phyloP scores from a whole-genome alignment of 2,888 invertebrate genomes.

The Seira sanloemensis region DNA sequence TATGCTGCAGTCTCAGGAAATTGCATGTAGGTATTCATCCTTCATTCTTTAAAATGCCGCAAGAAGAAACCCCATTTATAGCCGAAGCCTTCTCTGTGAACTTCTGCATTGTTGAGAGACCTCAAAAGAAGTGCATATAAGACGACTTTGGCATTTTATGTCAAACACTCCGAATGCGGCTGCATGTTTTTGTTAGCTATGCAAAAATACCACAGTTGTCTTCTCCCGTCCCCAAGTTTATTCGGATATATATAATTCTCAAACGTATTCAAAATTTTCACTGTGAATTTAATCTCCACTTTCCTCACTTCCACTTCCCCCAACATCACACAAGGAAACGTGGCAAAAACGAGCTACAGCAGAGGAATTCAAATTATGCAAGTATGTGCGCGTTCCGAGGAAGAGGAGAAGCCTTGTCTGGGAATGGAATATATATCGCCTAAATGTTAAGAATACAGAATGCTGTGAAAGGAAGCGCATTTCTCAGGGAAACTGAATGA shows the following conservation, averaged over 20 bases:
- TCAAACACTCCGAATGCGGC: background rate
- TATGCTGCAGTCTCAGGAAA: background rate
- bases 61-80: background rate
- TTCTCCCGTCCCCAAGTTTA: background rate
- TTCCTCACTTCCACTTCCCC: background rate
- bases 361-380: conserved; percentile 18
- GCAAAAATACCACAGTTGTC: background rate
- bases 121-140: background rate
- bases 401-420: background rate
- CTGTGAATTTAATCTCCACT: conserved; percentile 17
- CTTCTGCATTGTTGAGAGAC: background rate
- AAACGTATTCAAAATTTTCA: conserved; percentile 20
- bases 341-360: background rate
- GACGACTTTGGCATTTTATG: background rate
- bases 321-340: background rate
- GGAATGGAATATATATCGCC: background rate
- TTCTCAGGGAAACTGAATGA: background rate
- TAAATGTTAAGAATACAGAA: background rate
- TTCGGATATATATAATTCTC: background rate
- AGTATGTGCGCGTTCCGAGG: background rate
- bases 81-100: background rate
- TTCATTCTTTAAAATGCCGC: background rate
- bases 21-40: background rate
- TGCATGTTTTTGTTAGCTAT: background rate
- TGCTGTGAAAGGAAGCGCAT: background rate